These are phyloP conservation scores for Anguilla obscura DNA, from an alignment of 2,797 vertebrate species.

Conservation along the genomic window DNA sequence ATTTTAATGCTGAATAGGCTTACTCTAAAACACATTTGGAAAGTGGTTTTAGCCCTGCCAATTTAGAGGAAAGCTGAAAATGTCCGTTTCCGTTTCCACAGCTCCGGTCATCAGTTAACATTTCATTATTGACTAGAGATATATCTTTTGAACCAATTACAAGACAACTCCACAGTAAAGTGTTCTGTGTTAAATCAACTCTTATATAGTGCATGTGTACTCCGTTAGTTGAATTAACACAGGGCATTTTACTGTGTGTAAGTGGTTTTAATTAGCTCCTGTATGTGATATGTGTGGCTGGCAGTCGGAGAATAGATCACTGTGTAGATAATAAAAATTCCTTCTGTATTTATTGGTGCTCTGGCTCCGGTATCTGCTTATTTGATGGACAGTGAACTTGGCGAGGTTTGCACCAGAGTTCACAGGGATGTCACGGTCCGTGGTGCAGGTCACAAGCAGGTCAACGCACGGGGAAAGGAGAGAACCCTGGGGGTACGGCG, in stretches of 20 bases:
- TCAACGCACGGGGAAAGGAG: constrained; percentile 71
- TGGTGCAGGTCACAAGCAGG: constrained; percentile 78
- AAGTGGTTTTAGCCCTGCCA: background rate
- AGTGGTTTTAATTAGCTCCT: constrained; percentile 61
- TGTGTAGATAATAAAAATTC: constrained; percentile 65
- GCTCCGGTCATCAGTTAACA: constrained; percentile 42
- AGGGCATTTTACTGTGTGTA: background rate
- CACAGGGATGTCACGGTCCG: constrained; percentile 80
- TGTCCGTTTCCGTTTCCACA: background rate
- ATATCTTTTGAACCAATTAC: constrained; percentile 66
- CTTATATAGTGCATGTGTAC: too few species aligned
- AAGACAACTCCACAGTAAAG: constrained; percentile 44
- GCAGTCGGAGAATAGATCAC: constrained; percentile 63
- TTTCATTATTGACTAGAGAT: constrained; percentile 51
- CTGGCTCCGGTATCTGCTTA: constrained; percentile 75
- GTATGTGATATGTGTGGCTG: constrained; percentile 65
- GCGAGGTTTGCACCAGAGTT: constrained; percentile 78
- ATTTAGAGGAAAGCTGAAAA: background rate
- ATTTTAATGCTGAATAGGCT: background rate
- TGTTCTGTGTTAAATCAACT: too few species aligned
- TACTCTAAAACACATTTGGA: background rate
- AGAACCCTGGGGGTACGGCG: constrained; percentile 63
- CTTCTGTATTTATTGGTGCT: constrained; percentile 76
- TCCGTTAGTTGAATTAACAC: too few species aligned
- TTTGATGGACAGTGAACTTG: constrained; percentile 86